Conservation (phyloP, 2,888 invertebrate genomes). For the Tenthredo distinguenda region DNA sequence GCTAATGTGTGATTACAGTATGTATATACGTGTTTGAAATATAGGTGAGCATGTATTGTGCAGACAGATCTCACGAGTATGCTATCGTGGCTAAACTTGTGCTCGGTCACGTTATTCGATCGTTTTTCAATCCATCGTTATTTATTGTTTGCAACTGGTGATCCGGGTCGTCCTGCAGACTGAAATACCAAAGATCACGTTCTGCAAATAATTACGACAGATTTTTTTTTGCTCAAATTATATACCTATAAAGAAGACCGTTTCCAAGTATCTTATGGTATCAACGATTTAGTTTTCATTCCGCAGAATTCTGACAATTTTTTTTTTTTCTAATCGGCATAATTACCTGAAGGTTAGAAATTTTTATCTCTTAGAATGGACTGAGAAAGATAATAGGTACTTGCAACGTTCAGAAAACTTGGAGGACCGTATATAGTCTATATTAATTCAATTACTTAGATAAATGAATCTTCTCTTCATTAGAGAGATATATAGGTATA, state of each 20-base stretch:
- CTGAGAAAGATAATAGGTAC: no score
- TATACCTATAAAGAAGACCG: not conserved
- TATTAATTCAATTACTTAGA: not conserved
- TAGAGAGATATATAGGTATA: not conserved
- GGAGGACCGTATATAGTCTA: not conserved
- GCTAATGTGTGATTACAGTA: constrained; percentile 20
- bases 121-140: not conserved
- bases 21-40: not conserved
- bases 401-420: not conserved
- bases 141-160: constrained; percentile 8
- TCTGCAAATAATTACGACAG: not conserved
- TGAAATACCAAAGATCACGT: constrained; percentile 11
- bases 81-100: not conserved
- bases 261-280: not conserved
- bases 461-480: not conserved
- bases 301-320: not conserved
- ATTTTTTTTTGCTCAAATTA: not conserved
- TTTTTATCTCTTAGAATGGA: not conserved
- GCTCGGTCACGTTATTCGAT: constrained; percentile 15
- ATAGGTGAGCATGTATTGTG: not conserved
- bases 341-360: not conserved
- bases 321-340: not conserved
- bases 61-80: not conserved
- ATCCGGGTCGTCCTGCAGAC: not conserved
- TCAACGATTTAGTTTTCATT: not conserved